These are phyloP conservation scores for Loriculus beryllinus DNA, from an alignment of 2,797 vertebrate genomes.

Conservation along the genomic window DNA sequence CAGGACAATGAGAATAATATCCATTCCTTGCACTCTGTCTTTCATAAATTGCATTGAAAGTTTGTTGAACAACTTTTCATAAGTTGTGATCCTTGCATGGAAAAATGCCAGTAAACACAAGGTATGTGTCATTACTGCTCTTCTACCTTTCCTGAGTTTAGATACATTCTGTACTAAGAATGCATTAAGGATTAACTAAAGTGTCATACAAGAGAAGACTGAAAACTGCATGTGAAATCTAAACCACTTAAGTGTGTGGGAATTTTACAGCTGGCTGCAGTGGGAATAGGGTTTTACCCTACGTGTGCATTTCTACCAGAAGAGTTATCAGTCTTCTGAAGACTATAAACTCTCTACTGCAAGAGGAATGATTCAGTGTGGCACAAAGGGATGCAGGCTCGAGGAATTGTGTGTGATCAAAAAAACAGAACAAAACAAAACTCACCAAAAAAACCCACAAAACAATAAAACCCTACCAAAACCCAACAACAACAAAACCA, in stretches of 20 bases:
- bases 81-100: background rate
- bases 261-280: conserved; percentile 15
- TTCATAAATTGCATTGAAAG: background rate
- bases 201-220: background rate
- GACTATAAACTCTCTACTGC: background rate
- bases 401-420: background rate
- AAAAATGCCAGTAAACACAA: background rate
- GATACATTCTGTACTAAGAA: background rate
- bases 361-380: background rate
- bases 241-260: background rate
- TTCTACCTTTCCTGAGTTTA: background rate
- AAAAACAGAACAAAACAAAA: background rate
- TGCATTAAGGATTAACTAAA: background rate
- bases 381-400: background rate
- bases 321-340: background rate
- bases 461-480: background rate
- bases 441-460: background rate
- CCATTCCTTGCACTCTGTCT: background rate
- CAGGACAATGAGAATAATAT: background rate
- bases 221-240: background rate
- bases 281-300: background rate
- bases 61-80: background rate
- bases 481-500: background rate
- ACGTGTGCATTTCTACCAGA: background rate
- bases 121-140: background rate